These are phyloP conservation scores for Marronus borbonicus DNA, from an alignment of 2,888 invertebrate species.

Conservation along the genomic window DNA sequence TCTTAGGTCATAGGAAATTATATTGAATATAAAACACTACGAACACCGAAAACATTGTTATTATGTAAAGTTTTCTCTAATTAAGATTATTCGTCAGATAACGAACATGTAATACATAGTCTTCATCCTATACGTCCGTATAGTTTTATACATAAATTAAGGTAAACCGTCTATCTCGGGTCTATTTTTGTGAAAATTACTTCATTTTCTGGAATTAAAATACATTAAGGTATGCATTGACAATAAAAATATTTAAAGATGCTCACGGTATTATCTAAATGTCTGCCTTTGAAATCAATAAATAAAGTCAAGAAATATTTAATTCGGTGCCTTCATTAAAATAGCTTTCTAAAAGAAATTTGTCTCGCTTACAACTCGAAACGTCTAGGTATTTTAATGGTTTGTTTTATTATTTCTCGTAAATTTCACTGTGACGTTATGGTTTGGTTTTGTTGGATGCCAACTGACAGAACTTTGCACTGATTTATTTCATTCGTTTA, in stretches of 20 bases:
- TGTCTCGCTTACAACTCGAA: too few relatives aligned
- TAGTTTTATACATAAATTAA: constrained; percentile 13
- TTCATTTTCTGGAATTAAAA: constrained; percentile 12
- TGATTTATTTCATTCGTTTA: too few relatives aligned
- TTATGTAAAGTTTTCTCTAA: constrained; percentile 41
- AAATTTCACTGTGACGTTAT: too few relatives aligned
- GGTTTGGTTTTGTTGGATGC: too few relatives aligned
- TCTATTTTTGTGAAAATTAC: background rate
- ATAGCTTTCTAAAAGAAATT: too few relatives aligned
- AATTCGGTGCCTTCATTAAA: too few relatives aligned
- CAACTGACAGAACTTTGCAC: too few relatives aligned
- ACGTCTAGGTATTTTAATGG: too few relatives aligned
- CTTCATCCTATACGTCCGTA: background rate
- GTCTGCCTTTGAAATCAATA: background rate
- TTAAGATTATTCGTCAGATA: constrained; percentile 24
- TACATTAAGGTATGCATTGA: background rate
- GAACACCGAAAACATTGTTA: constrained; percentile 31
- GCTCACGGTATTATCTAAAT: too few relatives aligned
- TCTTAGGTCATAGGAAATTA: constrained; percentile 29
- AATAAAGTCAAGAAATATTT: background rate
- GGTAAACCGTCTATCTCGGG: background rate
- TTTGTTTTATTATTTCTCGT: too few relatives aligned
- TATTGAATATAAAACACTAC: constrained; percentile 21
- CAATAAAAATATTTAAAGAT: too few relatives aligned
- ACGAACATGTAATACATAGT: constrained; percentile 4